These are phyloP conservation scores for Enteromius fasciolatus DNA, from an alignment of 2,797 vertebrate genomes.

Conservation along the genomic window DNA sequence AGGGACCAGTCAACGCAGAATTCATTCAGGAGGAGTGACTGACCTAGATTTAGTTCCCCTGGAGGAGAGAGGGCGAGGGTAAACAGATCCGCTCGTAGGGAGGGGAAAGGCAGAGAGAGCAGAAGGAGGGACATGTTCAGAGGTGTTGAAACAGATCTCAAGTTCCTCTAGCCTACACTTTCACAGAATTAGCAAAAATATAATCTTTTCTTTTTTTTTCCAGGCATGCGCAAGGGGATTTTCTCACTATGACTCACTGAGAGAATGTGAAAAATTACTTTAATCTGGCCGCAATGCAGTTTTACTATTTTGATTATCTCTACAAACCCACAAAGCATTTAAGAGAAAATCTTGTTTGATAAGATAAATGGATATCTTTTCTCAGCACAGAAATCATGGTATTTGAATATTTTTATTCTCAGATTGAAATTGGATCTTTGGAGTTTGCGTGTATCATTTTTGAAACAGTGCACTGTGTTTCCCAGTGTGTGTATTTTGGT, in stretches of 20 bases:
- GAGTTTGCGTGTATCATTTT: neutral
- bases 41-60: conserved; percentile 82
- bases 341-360: neutral
- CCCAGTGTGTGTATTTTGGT: conserved; percentile 1
- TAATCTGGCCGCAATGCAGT: conserved; percentile 51
- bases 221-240: conserved; percentile 30
- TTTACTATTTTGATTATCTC: conserved; percentile 15
- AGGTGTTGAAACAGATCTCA: conserved; percentile 63
- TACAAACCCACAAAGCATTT: conserved; percentile 18
- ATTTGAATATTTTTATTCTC: conserved; percentile 17
- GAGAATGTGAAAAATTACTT: conserved; percentile 41
- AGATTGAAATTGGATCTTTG: neutral
- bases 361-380: conserved; percentile 28
- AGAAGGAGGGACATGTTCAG: conserved; percentile 63
- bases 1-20: conserved; percentile 75
- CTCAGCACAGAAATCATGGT: conserved; percentile 22
- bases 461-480: conserved; percentile 23
- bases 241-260: conserved; percentile 33
- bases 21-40: conserved; percentile 84
- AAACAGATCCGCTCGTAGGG: conserved; percentile 76
- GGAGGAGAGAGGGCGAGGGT: conserved; percentile 71
- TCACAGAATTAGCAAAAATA: conserved; percentile 45
- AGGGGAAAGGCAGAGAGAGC: conserved; percentile 58
- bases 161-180: conserved; percentile 56
- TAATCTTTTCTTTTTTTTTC: neutral